These are phyloP conservation scores for Dicrurus megarhynchus DNA, from an alignment of 2,113 vertebrate species.

Conservation along the genomic window DNA sequence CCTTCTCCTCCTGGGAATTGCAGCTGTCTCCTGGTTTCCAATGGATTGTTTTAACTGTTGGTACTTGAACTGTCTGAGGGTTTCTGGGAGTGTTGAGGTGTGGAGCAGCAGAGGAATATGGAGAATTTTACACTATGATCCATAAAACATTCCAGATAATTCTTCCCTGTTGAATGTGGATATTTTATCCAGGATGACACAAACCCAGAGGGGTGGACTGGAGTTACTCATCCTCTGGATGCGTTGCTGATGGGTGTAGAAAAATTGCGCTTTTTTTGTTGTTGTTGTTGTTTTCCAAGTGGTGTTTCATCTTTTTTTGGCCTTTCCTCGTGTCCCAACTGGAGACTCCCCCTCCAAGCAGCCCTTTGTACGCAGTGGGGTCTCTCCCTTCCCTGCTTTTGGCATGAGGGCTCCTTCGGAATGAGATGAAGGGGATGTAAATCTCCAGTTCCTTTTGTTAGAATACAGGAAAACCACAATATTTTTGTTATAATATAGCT, in stretches of 20 bases:
- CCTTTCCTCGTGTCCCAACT: background rate
- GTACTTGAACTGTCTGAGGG: fast-evolving
- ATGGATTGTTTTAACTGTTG: fast-evolving
- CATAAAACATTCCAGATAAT: fast-evolving
- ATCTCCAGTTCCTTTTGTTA: constrained; percentile 1
- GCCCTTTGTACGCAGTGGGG: constrained; percentile 52
- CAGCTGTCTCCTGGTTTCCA: background rate
- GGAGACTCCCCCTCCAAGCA: background rate
- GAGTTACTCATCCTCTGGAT: background rate
- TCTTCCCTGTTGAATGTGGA: background rate
- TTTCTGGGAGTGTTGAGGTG: background rate
- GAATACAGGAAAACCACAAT: constrained; percentile 63
- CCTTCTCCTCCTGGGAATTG: background rate
- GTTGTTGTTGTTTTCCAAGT: background rate
- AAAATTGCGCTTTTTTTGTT: background rate
- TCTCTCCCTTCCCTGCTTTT: constrained; percentile 12
- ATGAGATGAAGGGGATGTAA: constrained; percentile 53
- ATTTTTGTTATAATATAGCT: constrained; percentile 62
- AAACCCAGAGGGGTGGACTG: background rate
- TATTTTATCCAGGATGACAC: background rate
- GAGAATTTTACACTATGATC: background rate
- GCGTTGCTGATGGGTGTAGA: background rate
- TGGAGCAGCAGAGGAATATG: background rate
- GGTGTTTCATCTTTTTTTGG: background rate
- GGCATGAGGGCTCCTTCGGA: constrained; percentile 9